Conservation (phyloP, 2,888 invertebrate species). For the Parapristionchus giblindavisi region DNA sequence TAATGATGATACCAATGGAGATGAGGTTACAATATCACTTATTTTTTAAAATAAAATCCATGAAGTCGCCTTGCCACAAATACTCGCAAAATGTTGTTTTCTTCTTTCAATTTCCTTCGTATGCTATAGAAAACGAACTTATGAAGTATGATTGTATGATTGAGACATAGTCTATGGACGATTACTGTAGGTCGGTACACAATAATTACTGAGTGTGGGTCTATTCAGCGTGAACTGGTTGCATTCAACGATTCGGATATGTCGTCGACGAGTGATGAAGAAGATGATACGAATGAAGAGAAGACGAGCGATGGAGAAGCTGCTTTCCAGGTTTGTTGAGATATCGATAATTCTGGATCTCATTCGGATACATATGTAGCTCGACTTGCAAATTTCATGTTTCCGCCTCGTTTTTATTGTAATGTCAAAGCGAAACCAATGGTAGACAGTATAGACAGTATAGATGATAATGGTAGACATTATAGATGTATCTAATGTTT, state of each 20-base stretch:
- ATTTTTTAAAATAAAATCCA: too few species aligned
- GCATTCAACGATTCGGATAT: constrained; percentile 30
- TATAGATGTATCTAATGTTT: neutral
- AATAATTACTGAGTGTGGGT: too few species aligned
- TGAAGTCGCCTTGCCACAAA: too few species aligned
- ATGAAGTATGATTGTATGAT: too few species aligned
- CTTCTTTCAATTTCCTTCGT: too few species aligned
- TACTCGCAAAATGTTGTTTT: too few species aligned
- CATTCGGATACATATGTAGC: neutral
- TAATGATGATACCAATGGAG: too few species aligned
- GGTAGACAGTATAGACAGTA: neutral
- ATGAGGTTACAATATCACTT: too few species aligned
- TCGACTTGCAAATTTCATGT: neutral
- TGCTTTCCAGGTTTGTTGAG: constrained; percentile 12
- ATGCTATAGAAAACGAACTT: too few species aligned
- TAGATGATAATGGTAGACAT: neutral
- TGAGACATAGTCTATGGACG: neutral
- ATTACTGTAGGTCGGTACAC: too few species aligned
- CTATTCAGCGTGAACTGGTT: constrained; percentile 19
- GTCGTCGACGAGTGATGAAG: constrained; percentile 34
- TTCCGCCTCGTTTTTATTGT: neutral
- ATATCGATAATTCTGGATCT: neutral
- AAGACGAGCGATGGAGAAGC: constrained; percentile 21
- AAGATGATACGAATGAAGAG: constrained; percentile 12
- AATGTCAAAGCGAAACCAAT: too few species aligned